Evolutionary conservation across 2,888 invertebrate species (phyloP), one percentile per base, ranked within the genome.

Genomic region (Notodonta dromedarius): DNA sequence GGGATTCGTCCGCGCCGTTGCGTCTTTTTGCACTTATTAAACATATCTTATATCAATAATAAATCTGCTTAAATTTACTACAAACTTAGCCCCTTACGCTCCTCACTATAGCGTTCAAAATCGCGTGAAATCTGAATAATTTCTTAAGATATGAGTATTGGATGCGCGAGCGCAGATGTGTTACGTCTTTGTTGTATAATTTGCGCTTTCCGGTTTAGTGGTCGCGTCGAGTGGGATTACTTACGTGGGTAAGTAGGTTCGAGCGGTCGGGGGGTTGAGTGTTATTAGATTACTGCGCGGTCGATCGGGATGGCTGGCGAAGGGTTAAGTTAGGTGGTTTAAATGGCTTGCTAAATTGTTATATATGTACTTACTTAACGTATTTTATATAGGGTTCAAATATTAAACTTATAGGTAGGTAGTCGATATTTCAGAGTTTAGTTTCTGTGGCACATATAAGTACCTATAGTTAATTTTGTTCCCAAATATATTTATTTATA

Each of bases 141-240:
- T 70, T 69, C 63, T 68, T 61, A 53, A 66, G 65, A 63, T 59
- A 67, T 74, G 64, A 64, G 62, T 63, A 69, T 76, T 78, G 77
- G 77, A 78, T 83, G 84, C 82, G 81, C 80, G 63, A 67, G 81
- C 85, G 91, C 93, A 93, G 93, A 92, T 93, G 92, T 91, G 90
- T 89, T 85, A 86, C 84, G 83, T 88, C 91, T 93, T 93, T 93
- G 93, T 93, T 93, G 92, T 89, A 85, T 87, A 91, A 91, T 92
- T 92, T 89, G 90, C 90, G 89, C 87, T 89, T 93, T 92, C 93
- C 92, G 90, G 92, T 88, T 88, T 88, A 90, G 67, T 90, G 91
- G 78, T 82, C 82, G 85, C 88, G 92, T 92, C 92, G 87, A 88
- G 84, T 75, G 78, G 86, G 82, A 89, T 90, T 84, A 87, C 68